Conservation (phyloP, 2,797 vertebrate genomes). For the Lindbergichthys nudifrons region DNA sequence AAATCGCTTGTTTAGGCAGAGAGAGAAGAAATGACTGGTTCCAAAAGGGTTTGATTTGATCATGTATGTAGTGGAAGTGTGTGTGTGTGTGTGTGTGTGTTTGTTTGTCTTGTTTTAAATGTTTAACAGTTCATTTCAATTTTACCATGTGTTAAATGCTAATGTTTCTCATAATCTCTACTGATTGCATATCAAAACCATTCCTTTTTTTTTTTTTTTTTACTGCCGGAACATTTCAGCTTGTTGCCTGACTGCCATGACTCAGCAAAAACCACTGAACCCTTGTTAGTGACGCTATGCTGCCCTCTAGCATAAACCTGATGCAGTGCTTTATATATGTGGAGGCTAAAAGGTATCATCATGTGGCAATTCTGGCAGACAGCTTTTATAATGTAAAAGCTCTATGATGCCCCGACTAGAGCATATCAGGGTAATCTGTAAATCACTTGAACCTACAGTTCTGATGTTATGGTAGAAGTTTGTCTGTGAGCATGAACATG, state of each 20-base stretch:
- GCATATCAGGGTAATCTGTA: conserved; percentile 51
- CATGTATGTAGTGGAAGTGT: no score
- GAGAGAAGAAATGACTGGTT: no score
- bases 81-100: conserved; percentile 1
- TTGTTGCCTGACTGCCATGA: conserved; percentile 19
- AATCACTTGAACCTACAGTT: conserved; percentile 54
- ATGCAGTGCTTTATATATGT: conserved; percentile 47
- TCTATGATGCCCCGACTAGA: conserved; percentile 42
- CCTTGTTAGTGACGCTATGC: conserved; percentile 38
- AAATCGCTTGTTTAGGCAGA: no score
- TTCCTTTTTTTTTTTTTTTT: conserved; percentile 16
- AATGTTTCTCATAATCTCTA: conserved; percentile 31
- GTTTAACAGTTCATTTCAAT: conserved; percentile 64
- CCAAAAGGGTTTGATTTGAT: no score
- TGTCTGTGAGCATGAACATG: conserved; percentile 35
- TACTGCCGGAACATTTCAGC: conserved; percentile 73
- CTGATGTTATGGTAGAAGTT: conserved; percentile 2
- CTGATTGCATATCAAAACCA: conserved; percentile 36
- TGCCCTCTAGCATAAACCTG: conserved; percentile 62
- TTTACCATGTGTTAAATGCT: conserved; percentile 29
- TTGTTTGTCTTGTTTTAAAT: conserved; percentile 27
- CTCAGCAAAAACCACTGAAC: conserved; percentile 56
- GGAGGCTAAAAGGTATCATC: background rate
- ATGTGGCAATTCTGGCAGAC: conserved; percentile 33
- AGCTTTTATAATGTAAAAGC: conserved; percentile 39